A percentile compares a stretch with the other conserved stretches of the same genome.
These are phyloP conservation scores for Corynorhinus townsendii DNA, from an alignment of 2,113 vertebrate species.

Conservation along the genomic window DNA sequence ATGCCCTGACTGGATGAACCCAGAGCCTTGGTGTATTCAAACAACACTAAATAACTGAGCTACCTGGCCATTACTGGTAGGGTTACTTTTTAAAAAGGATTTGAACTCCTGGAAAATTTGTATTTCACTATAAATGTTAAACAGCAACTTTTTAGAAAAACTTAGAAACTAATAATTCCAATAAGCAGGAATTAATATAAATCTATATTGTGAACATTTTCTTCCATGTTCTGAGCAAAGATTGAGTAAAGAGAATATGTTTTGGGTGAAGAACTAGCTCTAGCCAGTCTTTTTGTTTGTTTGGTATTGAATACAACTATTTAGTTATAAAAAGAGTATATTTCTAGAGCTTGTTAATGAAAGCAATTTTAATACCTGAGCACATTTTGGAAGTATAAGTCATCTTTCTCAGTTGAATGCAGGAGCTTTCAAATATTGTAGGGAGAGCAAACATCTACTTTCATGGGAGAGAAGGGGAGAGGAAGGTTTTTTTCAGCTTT, in stretches of 20 bases:
- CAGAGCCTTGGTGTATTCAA: background rate
- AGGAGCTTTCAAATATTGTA: background rate
- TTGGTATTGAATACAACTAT: background rate
- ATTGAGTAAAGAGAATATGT: background rate
- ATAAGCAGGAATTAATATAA: background rate
- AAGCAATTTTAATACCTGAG: background rate
- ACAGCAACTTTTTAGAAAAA: constrained; percentile 3
- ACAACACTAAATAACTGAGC: background rate
- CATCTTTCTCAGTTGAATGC: background rate
- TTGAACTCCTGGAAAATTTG: background rate
- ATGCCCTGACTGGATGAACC: background rate
- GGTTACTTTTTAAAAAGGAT: background rate
- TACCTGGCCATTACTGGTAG: background rate
- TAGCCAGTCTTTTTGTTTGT: background rate
- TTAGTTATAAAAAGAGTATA: background rate
- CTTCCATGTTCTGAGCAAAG: background rate
- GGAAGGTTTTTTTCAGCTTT: background rate
- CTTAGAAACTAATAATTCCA: constrained; percentile 1
- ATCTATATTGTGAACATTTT: background rate
- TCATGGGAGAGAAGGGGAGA: background rate
- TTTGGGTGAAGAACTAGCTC: background rate
- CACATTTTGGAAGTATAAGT: background rate
- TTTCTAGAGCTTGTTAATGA: background rate
- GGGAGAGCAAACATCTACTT: background rate
- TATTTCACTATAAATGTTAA: constrained; percentile 42